Percentiles rank a stretch among this genome's conserved stretches.
Evolutionary conservation across 2,797 vertebrate species (phyloP).

Genomic region (Bufotes viridis): DNA sequence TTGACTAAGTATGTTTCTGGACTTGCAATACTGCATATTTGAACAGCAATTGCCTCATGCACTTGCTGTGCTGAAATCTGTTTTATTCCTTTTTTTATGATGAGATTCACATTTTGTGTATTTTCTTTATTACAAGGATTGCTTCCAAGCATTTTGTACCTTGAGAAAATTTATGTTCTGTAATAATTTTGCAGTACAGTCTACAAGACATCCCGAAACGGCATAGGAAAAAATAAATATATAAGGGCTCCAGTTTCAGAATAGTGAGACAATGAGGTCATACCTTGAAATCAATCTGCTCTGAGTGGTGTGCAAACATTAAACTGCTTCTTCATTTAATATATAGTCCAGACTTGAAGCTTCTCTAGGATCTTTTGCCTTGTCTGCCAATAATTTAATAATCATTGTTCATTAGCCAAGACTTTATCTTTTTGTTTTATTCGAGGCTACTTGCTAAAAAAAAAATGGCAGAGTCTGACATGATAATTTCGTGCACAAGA

Average conservation of each 20-base stretch:
- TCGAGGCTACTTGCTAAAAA: neutral
- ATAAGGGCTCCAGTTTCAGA: slow-evolving; percentile 51
- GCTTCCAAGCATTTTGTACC: slow-evolving; percentile 30
- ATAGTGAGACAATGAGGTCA: slow-evolving; percentile 63
- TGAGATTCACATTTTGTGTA: neutral
- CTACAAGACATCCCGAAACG: slow-evolving; percentile 22
- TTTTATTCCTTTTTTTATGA: slow-evolving; percentile 11
- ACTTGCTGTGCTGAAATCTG: slow-evolving; percentile 5
- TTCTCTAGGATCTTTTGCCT: neutral
- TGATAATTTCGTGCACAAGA: neutral
- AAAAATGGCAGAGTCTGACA: neutral
- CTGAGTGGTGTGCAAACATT: slow-evolving; percentile 31
- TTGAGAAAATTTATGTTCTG: slow-evolving; percentile 36
- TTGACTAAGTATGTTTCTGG: neutral
- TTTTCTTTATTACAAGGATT: slow-evolving; percentile 20
- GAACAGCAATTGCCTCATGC: neutral
- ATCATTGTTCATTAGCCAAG: slow-evolving; percentile 24
- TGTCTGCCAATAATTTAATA: slow-evolving; percentile 10
- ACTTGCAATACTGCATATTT: neutral
- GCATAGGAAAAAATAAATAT: neutral
- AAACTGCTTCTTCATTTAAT: slow-evolving; percentile 23
- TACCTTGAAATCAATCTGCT: slow-evolving; percentile 49
- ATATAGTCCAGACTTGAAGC: neutral
- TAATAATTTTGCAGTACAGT: slow-evolving; percentile 41
- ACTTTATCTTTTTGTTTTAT: neutral